A percentile compares a stretch with the other conserved stretches of the same genome.
These are phyloP conservation scores for Ianthella basta DNA, from an alignment of 37 sponge, comb jelly and placozoan genomes.

Conservation along the genomic window DNA sequence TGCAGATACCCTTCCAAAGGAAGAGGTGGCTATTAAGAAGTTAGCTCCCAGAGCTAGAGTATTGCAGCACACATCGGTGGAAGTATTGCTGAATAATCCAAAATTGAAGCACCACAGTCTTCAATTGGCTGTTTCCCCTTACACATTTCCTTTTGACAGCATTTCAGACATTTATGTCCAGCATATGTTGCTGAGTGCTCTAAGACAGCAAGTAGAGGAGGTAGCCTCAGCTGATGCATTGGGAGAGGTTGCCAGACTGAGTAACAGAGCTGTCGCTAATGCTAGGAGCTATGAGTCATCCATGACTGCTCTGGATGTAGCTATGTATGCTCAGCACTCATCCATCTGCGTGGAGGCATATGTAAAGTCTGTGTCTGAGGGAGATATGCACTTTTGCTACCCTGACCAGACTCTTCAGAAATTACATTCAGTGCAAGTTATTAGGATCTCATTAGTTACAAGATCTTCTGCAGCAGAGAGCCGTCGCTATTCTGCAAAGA, in stretches of 20 bases:
- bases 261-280: background rate
- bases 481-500: background rate
- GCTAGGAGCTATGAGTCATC: background rate
- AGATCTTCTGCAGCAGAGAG: background rate
- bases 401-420: background rate
- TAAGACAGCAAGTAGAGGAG: background rate
- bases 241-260: background rate
- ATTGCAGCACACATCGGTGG: no score
- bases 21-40: background rate
- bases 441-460: background rate
- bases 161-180: no score
- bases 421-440: background rate
- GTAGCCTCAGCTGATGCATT: background rate
- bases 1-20: background rate
- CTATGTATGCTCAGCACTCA: slow-evolving; percentile 18
- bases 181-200: background rate
- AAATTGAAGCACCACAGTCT: no score
- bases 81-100: no score
- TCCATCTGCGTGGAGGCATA: slow-evolving; percentile 10
- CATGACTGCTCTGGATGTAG: slow-evolving; percentile 1
- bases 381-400: background rate
- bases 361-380: background rate
- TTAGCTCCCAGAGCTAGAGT: background rate
- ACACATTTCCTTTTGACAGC: no score
- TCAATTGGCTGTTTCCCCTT: no score